Evolutionary conservation across 1,140 invertebrate genomes (phyloP), one percentile per base, ranked within the genome.

Genomic region (Ganaspis sp.): DNA sequence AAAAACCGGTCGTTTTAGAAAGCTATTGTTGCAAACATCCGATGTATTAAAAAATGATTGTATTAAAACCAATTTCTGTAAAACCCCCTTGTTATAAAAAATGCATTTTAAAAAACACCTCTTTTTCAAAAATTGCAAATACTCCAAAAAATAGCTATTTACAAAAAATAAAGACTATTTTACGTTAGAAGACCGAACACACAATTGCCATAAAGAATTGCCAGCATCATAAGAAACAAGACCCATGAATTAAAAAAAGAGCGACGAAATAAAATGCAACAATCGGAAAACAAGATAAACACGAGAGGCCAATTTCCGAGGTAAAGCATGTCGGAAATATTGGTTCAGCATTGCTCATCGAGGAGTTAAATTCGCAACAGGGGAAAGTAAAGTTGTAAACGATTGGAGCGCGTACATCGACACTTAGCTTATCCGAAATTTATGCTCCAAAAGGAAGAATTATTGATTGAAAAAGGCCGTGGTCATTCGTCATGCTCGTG

Each of bases 341-440:
- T n/a, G 45, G n/a, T 26, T 64, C 54, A 64, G 58, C 58, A 64
- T 64, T 64, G 58, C 58, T 64, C 58, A 64, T 64, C 58, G 23
- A 64, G 58, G 29, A 64, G 23, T 64, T 64, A 26, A 64, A 64
- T 64, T 64, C 58, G 58, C 58, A 29, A 64, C 58, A 64, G 58
- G 58, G 54, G 58, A 64, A 64, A 64, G 58, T 64, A 29, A 29
- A 64, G 54, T 64, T 64, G 54, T 64, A 26, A 64, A 64, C 54
- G 54, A 34, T 23, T 64, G 23, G 11, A 29, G 58, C 58, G 58
- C 58, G 23, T 29, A 64, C 58, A 64, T 64, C 58, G 58, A 64
- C 58, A 64, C 58, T 64, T 64, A 29, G 58, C 58, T 64, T 64
- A 64, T 64, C 58, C 58, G 58, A 64, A 58, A 58, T 58, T 58